Percentiles rank a stretch among this genome's conserved stretches.
These are phyloP conservation scores for Strix uralensis DNA, from an alignment of 2,113 vertebrate genomes.

Conservation along the genomic window DNA sequence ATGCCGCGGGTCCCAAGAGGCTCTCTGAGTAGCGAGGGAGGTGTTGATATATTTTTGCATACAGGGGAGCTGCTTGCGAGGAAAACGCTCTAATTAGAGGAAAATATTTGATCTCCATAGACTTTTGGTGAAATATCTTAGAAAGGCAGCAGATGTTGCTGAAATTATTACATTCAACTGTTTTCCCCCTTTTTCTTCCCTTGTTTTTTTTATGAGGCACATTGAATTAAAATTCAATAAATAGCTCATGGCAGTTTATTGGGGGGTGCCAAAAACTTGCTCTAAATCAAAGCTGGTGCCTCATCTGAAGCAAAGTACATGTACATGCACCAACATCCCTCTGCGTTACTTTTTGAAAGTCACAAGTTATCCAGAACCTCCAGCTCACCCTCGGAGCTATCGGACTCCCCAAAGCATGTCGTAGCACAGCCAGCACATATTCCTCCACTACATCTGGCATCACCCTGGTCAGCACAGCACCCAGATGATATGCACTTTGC, in stretches of 20 bases:
- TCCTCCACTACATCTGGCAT: background rate
- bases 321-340: background rate
- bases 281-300: background rate
- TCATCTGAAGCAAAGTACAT: background rate
- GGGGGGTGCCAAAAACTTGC: background rate
- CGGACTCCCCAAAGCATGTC: background rate
- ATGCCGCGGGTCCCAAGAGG: background rate
- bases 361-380: background rate
- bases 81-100: constrained; percentile 18
- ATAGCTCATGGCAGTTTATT: background rate
- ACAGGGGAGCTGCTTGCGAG: background rate
- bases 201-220: background rate
- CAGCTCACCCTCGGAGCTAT: background rate
- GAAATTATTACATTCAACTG: background rate
- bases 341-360: background rate
- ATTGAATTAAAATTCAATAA: background rate
- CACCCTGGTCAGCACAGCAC: background rate
- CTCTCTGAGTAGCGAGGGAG: background rate
- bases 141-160: constrained; percentile 41
- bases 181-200: background rate
- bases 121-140: constrained; percentile 23
- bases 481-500: background rate
- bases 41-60: background rate
- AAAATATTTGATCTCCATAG: constrained; percentile 27
- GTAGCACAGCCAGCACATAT: background rate